Conservation (phyloP, 2,113 vertebrate species). For the Megaceryle maxima region DNA sequence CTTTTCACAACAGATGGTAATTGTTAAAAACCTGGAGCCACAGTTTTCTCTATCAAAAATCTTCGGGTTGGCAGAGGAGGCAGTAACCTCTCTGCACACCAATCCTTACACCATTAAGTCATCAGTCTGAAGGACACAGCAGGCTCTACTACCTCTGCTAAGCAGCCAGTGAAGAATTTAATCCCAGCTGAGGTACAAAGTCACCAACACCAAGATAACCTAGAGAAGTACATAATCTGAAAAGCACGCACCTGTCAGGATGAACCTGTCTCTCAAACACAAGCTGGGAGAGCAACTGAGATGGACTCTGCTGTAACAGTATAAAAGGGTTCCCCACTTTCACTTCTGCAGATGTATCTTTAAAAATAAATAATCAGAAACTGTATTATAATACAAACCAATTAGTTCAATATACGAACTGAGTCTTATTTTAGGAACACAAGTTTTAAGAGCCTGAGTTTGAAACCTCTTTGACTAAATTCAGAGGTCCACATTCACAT, state of each 20-base stretch:
- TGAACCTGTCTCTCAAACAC: slow-evolving; percentile 92
- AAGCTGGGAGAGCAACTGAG: slow-evolving; percentile 88
- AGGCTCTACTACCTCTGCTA: not conserved
- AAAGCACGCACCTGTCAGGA: slow-evolving; percentile 86
- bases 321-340: slow-evolving; percentile 94
- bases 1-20: not conserved
- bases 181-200: not conserved
- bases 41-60: not conserved
- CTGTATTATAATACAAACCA: not conserved
- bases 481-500: not conserved
- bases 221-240: not conserved
- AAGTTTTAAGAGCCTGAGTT: not conserved
- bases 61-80: not conserved
- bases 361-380: not conserved
- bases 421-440: not conserved
- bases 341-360: slow-evolving; percentile 80
- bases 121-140: not conserved
- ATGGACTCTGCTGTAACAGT: slow-evolving; percentile 88
- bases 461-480: not conserved
- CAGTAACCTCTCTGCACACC: not conserved
- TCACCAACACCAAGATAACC: not conserved
- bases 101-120: not conserved
- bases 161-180: not conserved
- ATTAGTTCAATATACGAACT: not conserved
- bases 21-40: not conserved